phyloP scores from a whole-genome alignment of 2,113 vertebrate species.

The Pica pica region DNA sequence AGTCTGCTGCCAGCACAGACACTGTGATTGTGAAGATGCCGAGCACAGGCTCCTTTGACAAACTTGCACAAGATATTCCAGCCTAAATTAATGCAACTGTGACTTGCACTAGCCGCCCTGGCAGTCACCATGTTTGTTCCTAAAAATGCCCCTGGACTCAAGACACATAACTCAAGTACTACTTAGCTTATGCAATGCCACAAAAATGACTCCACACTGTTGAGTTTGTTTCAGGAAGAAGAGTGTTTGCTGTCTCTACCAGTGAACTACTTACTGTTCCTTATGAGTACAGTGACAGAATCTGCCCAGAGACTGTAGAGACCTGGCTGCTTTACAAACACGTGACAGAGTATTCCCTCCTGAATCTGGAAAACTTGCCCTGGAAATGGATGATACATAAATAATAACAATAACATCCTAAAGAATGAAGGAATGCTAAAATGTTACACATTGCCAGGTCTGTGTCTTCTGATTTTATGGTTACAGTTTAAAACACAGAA shows the following conservation, averaged over 20 bases:
- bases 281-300: background rate
- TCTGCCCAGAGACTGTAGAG: background rate
- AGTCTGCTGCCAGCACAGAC: background rate
- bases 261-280: background rate
- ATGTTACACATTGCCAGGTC: background rate
- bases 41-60: background rate
- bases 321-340: background rate
- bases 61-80: background rate
- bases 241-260: background rate
- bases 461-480: background rate
- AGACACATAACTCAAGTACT: background rate
- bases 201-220: background rate
- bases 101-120: background rate
- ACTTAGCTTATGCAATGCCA: background rate
- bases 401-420: background rate
- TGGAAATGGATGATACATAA: background rate
- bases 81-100: background rate
- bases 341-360: background rate
- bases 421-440: background rate
- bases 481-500: background rate
- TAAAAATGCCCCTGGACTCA: background rate
- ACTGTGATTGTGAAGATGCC: background rate
- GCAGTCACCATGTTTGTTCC: background rate
- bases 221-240: background rate
- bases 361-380: background rate